A percentile compares a stretch with the other conserved stretches of the same genome.
Conservation (phyloP, 2,888 invertebrate genomes). For the Empis livida region DNA sequence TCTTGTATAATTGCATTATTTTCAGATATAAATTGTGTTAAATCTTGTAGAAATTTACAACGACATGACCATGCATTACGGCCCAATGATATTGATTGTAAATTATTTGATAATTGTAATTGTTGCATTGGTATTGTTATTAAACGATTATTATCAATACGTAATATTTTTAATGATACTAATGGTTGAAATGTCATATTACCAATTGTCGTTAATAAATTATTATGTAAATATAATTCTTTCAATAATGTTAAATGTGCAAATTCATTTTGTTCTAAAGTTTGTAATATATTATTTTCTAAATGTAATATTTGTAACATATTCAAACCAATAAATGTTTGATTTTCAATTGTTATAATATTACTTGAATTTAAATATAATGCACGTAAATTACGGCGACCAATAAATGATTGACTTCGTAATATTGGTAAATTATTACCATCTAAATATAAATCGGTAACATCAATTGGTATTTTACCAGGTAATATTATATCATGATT, state of each 20-base stretch:
- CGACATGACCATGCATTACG: constrained; percentile 84
- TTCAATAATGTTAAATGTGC: constrained; percentile 64
- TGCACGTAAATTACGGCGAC: constrained; percentile 75
- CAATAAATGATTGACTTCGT: constrained; percentile 78
- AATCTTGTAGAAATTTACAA: constrained; percentile 74
- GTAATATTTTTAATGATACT: constrained; percentile 62
- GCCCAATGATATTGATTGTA: constrained; percentile 64
- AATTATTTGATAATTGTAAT: constrained; percentile 43
- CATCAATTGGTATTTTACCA: constrained; percentile 82
- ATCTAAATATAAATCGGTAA: constrained; percentile 84
- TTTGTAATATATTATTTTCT: constrained; percentile 69
- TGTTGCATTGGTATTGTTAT: constrained; percentile 70
- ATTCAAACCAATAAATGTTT: constrained; percentile 77
- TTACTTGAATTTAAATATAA: constrained; percentile 76
- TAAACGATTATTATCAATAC: constrained; percentile 73
- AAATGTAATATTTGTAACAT: constrained; percentile 68
- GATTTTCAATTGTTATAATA: constrained; percentile 72
- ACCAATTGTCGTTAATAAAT: constrained; percentile 62
- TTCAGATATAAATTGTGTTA: constrained; percentile 70
- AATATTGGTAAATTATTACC: constrained; percentile 77
- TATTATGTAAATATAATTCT: constrained; percentile 77
- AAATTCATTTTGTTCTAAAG: constrained; percentile 74
- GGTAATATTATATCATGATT: constrained; percentile 38
- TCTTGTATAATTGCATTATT: constrained; percentile 70
- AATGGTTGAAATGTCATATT: constrained; percentile 69